phyloP scores from a whole-genome alignment of 2,888 invertebrate genomes.

The Dione vanillae region DNA sequence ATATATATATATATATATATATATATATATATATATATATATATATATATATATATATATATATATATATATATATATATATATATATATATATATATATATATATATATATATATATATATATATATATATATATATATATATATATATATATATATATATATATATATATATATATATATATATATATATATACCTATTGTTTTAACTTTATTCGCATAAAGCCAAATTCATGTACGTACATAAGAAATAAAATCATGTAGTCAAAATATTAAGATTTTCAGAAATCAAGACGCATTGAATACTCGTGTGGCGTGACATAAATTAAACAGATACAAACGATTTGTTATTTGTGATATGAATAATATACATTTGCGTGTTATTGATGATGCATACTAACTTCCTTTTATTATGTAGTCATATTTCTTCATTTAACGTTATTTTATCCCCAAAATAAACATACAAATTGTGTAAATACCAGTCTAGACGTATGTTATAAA shows the following conservation, averaged over 20 bases:
- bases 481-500: background rate
- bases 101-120: conserved; percentile 11
- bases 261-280: conserved; percentile 1
- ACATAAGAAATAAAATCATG: conserved; percentile 4
- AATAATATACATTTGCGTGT: conserved; percentile 30
- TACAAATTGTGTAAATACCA: background rate
- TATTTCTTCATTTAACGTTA: conserved; percentile 8
- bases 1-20: conserved; percentile 25
- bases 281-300: conserved; percentile 5
- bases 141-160: conserved; percentile 13
- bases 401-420: conserved; percentile 5
- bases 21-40: too few species aligned
- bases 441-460: conserved; percentile 1
- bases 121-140: conserved; percentile 16
- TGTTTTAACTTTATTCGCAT: too few species aligned
- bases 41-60: background rate
- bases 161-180: too few species aligned
- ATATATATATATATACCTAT: background rate
- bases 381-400: conserved; percentile 31
- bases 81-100: conserved; percentile 20
- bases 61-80: background rate
- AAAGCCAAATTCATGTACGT: background rate
- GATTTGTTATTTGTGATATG: conserved; percentile 35
- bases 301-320: conserved; percentile 23
- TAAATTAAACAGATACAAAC: conserved; percentile 35